Conservation (phyloP, 2,888 invertebrate species). For the Patella caerulea region DNA sequence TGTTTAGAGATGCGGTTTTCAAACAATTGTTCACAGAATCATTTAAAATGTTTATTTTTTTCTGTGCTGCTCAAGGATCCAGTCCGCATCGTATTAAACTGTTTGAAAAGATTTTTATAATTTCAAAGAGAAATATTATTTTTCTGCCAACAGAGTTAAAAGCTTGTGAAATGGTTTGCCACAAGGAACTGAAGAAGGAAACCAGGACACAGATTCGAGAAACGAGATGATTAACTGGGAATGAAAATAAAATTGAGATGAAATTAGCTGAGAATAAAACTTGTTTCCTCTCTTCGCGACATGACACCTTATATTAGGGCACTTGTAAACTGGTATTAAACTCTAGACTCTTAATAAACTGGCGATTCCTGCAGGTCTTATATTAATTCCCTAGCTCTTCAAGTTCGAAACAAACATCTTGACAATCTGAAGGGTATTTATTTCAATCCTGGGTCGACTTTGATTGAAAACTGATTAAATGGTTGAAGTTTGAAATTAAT, state of each 20-base stretch:
- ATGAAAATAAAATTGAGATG: neutral
- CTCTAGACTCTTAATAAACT: neutral
- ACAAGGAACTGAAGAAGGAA: too few relatives aligned
- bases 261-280: conserved; percentile 1
- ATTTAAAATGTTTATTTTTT: too few relatives aligned
- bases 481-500: conserved; percentile 5
- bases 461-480: conserved; percentile 7
- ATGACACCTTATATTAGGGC: conserved; percentile 9
- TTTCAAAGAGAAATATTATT: too few relatives aligned
- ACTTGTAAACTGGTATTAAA: conserved; percentile 10
- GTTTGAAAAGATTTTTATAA: too few relatives aligned
- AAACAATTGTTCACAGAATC: too few relatives aligned
- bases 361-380: neutral
- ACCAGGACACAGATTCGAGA: too few relatives aligned
- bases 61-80: too few relatives aligned
- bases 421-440: conserved; percentile 10
- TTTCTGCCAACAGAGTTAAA: too few relatives aligned
- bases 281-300: neutral
- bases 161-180: too few relatives aligned
- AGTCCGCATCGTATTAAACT: too few relatives aligned
- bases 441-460: neutral
- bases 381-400: conserved; percentile 1
- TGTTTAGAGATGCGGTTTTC: too few relatives aligned
- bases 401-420: neutral
- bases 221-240: too few relatives aligned